Percentiles rank a stretch among this genome's conserved stretches.
phyloP scores from a whole-genome alignment of 2,113 vertebrate genomes.

The Scytalopus superciliaris region DNA sequence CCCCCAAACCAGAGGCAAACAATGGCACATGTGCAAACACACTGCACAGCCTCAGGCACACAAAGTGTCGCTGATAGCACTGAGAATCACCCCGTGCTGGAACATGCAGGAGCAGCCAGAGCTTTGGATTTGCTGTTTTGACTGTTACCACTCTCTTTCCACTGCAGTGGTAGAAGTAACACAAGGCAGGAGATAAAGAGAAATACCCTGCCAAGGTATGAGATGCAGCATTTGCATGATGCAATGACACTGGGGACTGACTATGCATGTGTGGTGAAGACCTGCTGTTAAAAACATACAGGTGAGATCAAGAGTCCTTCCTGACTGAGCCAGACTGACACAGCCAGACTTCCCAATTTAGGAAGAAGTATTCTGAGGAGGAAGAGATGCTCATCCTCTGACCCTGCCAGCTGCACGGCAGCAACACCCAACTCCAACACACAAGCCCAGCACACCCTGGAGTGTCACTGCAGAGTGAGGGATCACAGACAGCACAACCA shows the following conservation, averaged over 20 bases:
- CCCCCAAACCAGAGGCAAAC: background rate
- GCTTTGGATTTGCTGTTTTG: background rate
- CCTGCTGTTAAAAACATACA: background rate
- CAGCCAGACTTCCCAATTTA: background rate
- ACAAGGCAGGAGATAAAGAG: conserved; percentile 73
- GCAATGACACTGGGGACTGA: background rate
- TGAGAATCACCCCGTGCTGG: background rate
- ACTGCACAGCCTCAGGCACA: background rate
- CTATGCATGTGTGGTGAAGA: rapidly evolving
- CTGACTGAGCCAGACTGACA: background rate
- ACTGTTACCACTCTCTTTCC: conserved; percentile 17
- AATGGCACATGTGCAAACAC: background rate
- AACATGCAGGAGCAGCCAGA: background rate
- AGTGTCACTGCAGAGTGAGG: background rate
- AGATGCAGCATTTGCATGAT: background rate
- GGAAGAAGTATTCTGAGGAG: background rate
- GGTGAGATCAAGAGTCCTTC: background rate
- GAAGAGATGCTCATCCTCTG: background rate
- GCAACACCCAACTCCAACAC: background rate
- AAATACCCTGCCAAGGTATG: conserved; percentile 62
- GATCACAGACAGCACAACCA: background rate
- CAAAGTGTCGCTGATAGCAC: background rate
- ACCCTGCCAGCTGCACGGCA: background rate
- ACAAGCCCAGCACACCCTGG: background rate
- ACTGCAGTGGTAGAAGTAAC: conserved; percentile 62